Percentiles rank a stretch among this genome's conserved stretches.
These are phyloP conservation scores for Hipparchia semele DNA, from an alignment of 2,888 invertebrate species.

Conservation along the genomic window DNA sequence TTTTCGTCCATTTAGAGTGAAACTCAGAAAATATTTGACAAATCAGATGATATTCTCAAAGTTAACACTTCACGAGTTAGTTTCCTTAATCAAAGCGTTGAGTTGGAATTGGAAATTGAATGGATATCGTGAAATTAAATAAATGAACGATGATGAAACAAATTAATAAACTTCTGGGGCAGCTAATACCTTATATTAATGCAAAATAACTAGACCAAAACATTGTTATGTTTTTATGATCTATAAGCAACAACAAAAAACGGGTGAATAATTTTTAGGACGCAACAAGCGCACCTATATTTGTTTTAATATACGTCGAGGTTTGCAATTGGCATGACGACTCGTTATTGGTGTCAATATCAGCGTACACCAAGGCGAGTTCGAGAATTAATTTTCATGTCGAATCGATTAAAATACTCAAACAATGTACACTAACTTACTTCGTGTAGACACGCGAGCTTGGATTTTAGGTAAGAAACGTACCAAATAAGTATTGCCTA, in stretches of 20 bases:
- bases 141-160: background rate
- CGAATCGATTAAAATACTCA: conserved; percentile 49
- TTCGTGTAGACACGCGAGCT: conserved; percentile 38
- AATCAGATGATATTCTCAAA: too few relatives aligned
- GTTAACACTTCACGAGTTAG: too few relatives aligned
- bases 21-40: too few relatives aligned
- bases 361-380: conserved; percentile 44
- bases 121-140: conserved; percentile 2
- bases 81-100: background rate
- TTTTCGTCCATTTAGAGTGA: too few relatives aligned
- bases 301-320: conserved; percentile 26
- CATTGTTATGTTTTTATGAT: conserved; percentile 15
- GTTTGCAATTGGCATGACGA: conserved; percentile 42
- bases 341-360: conserved; percentile 50
- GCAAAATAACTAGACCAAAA: conserved; percentile 11
- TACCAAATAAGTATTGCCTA: too few relatives aligned
- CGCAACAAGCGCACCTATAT: conserved; percentile 29
- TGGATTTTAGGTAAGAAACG: conserved; percentile 18
- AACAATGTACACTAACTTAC: conserved; percentile 38
- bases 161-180: background rate
- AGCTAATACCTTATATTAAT: conserved; percentile 1
- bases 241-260: conserved; percentile 2
- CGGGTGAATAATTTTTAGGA: conserved; percentile 2
- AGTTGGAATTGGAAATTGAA: conserved; percentile 4
- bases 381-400: conserved; percentile 48